These are phyloP conservation scores for Thomomys bottae DNA, from an alignment of 2,113 vertebrate species.

Conservation along the genomic window DNA sequence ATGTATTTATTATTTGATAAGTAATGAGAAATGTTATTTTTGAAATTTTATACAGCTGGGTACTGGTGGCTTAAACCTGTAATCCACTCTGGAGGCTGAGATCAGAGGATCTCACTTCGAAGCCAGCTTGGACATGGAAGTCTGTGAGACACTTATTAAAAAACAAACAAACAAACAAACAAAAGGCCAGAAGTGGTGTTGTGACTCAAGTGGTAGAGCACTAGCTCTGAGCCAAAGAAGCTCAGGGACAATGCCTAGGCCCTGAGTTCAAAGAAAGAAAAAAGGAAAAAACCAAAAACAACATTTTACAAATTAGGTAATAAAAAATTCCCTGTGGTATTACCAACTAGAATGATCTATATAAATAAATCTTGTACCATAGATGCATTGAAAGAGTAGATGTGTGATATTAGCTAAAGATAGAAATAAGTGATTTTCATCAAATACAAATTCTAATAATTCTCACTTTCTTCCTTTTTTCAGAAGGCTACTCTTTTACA, in stretches of 20 bases:
- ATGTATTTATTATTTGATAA: not conserved
- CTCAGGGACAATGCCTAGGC: no score
- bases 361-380: slow-evolving; percentile 1
- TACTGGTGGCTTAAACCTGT: no score
- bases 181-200: no score
- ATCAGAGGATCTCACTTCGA: no score
- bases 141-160: no score
- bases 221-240: no score
- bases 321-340: not conserved
- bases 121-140: no score
- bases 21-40: not conserved
- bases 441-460: slow-evolving; percentile 38
- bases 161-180: no score
- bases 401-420: not conserved
- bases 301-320: not conserved
- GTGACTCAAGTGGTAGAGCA: no score
- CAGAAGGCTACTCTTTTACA: slow-evolving; percentile 79
- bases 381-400: not conserved
- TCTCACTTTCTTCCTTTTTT: slow-evolving; percentile 14
- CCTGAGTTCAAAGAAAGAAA: not conserved
- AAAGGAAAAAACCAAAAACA: no score
- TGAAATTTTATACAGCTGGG: no score
- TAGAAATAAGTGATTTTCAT: not conserved
- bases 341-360: not conserved
- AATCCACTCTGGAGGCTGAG: no score